Evolutionary conservation across 2,797 vertebrate species (phyloP).

Genomic region (Notolepis coatsorum): DNA sequence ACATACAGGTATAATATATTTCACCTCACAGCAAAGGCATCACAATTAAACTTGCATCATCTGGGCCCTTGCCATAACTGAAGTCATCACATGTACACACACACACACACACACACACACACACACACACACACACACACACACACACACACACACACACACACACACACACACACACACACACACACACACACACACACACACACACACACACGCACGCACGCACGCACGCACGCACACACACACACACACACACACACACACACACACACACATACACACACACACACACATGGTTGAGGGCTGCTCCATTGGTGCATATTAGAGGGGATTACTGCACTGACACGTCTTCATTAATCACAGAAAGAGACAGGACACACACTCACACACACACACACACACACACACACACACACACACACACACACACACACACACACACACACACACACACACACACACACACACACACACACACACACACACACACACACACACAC

Average conservation of each 20-base stretch:
- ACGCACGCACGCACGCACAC: background rate
- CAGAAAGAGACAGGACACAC: slow-evolving; percentile 59
- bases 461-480: background rate
- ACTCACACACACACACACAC: no score
- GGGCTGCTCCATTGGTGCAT: slow-evolving; percentile 76
- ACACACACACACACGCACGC: background rate
- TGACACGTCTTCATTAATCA: slow-evolving; percentile 94
- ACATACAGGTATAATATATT: no score
- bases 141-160: no score
- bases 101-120: background rate
- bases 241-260: slow-evolving; percentile 23
- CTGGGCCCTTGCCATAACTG: slow-evolving; percentile 22
- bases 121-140: no score
- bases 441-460: no score
- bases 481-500: background rate
- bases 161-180: no score
- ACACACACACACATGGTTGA: slow-evolving; percentile 41
- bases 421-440: no score
- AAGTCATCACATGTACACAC: background rate
- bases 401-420: no score
- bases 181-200: background rate
- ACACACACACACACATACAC: slow-evolving; percentile 32
- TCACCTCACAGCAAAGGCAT: no score
- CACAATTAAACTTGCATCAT: no score
- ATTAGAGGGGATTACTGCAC: slow-evolving; percentile 87